Base-by-base conservation (phyloP, 2,797 vertebrate genomes). In the Paguma larvata region DNA sequence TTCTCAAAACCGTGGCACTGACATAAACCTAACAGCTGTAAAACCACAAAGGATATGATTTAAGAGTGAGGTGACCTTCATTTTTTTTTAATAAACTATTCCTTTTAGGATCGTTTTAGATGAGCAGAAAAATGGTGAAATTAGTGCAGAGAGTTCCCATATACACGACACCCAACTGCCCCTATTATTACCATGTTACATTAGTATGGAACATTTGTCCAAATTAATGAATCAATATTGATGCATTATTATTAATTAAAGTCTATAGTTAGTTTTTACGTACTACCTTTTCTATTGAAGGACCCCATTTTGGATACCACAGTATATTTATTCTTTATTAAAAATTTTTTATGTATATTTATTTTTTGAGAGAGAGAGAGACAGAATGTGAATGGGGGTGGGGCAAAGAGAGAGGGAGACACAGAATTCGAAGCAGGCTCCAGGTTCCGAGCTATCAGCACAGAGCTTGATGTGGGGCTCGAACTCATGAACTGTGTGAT, bases 1-100 rank as follows among this genome's bases (percentile, higher is more conserved):
- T 8, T 46, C 32, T 41, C 38, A 21, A 67, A 46, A n/a, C 32
- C 27, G 79, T 59, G 62, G 44, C 51, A 0, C 10, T 44, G n/a
- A 93, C 79, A 59, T 48, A 75, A 91, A 88, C 6, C 38, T 19
- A 53, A 46, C 7, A 15, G 16, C 65, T 89, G 2, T 59, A 62
- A 93, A 94, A 89, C 87, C 91, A 96, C 97, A 95, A 32, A 96
- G 84, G 84, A 89, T 93, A 73, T 88, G 80, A 84, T 63, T 78
- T 11, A 48, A 46, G 44, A 75, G 41, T 41, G 5, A 68, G 46
- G 34, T 18, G 16, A 77, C 46, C 32, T 56, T 82, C 16, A 51
- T 15, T 41, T 41, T 48, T 44, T 72, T 41, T 13, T 62, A 92
- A 78, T 53, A 65, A 79, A 48, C 15, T 1, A 46, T 75, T 92